Evolutionary conservation across 2,797 vertebrate genomes (phyloP).

Genomic region (Dendrocincla fuliginosa): DNA sequence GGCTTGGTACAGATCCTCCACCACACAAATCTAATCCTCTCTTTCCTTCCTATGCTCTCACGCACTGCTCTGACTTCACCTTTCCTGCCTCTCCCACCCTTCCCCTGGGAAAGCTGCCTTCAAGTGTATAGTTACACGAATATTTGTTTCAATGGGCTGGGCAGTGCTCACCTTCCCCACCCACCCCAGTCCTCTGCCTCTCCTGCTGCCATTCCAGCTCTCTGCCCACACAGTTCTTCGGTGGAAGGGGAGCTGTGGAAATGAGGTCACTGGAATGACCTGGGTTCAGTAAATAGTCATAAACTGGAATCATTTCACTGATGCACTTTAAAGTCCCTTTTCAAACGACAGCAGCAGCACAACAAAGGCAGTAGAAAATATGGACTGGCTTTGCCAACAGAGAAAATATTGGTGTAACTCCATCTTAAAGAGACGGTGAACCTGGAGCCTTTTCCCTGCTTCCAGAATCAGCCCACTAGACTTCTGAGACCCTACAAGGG

Average conservation of each 20-base stretch:
- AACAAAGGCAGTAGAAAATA: background rate
- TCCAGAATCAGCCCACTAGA: background rate
- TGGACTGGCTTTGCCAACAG: background rate
- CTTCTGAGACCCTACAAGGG: background rate
- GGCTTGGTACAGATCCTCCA: background rate
- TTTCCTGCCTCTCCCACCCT: slow-evolving; percentile 35
- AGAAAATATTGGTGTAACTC: background rate
- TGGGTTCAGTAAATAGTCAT: background rate
- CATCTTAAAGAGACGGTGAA: background rate
- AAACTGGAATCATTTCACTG: background rate
- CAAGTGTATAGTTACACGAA: background rate
- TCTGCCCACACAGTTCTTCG: background rate
- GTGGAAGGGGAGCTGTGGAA: background rate
- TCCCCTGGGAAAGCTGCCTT: slow-evolving; percentile 4
- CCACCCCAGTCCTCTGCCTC: background rate
- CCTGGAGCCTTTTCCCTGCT: background rate
- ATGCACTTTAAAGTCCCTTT: background rate
- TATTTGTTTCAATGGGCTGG: background rate
- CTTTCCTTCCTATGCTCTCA: slow-evolving; percentile 32
- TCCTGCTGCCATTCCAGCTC: background rate
- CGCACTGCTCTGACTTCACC: slow-evolving; percentile 30
- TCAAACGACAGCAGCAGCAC: background rate
- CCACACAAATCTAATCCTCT: slow-evolving; percentile 8
- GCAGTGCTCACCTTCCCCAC: background rate
- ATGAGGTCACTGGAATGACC: background rate